These are phyloP conservation scores for Peromyscus californicus DNA, from an alignment of 2,113 vertebrate species.

Conservation along the genomic window DNA sequence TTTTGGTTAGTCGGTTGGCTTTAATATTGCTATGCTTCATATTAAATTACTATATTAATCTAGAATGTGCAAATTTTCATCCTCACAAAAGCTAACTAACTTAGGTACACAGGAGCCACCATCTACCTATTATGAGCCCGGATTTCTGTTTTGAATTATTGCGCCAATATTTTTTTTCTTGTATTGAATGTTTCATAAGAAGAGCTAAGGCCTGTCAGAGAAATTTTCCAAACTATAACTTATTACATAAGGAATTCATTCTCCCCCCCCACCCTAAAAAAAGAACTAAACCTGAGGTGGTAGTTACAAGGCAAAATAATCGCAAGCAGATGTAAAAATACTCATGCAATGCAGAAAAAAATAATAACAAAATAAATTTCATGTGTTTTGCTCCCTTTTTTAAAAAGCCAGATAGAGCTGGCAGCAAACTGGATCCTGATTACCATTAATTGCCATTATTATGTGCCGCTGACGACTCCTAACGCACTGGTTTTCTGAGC, in stretches of 20 bases:
- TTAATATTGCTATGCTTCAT: neutral
- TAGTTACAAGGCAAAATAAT: conserved; percentile 82
- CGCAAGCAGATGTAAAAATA: conserved; percentile 82
- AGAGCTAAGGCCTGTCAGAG: conserved; percentile 77
- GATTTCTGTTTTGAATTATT: conserved; percentile 74
- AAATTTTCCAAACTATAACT: conserved; percentile 81
- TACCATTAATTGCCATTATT: conserved; percentile 72
- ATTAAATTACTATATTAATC: conserved; percentile 53
- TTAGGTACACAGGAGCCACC: conserved; percentile 3
- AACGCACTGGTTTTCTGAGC: conserved; percentile 49
- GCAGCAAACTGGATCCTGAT: conserved; percentile 50
- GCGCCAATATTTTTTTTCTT: conserved; percentile 4
- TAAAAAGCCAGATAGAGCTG: conserved; percentile 52
- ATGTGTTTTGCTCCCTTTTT: conserved; percentile 65
- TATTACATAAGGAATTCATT: conserved; percentile 84
- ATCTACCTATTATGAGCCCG: conserved; percentile 48
- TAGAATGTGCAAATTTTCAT: conserved; percentile 51
- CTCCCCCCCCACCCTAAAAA: conserved; percentile 12
- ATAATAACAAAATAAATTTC: conserved; percentile 79
- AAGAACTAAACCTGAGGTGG: conserved; percentile 74
- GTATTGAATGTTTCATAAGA: conserved; percentile 77
- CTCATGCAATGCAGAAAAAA: conserved; percentile 68
- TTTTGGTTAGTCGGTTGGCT: neutral
- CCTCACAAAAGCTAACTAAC: conserved; percentile 43
- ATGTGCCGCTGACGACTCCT: conserved; percentile 49